Conservation (phyloP, 2,888 invertebrate species). For the Pteria penguin region DNA sequence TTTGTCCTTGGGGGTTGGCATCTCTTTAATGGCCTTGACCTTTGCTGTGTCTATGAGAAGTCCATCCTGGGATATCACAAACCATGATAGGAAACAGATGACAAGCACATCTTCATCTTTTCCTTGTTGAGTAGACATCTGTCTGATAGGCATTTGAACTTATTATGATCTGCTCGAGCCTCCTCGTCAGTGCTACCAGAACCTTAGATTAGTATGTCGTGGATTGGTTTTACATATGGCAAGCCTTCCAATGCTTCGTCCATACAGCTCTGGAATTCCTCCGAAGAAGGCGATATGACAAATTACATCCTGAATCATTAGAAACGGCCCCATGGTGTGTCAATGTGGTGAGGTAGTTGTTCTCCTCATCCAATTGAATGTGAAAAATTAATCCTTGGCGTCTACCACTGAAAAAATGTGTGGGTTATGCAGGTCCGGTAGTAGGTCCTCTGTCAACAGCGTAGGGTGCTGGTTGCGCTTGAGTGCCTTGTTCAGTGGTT, state of each 20-base stretch:
- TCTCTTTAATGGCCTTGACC: conserved; percentile 35
- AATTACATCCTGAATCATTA: conserved; percentile 47
- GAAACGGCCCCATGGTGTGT: conserved; percentile 48
- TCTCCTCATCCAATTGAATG: conserved; percentile 38
- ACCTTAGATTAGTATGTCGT: conserved; percentile 44
- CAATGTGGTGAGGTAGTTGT: conserved; percentile 43
- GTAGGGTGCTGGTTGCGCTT: conserved; percentile 36
- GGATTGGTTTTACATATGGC: conserved; percentile 28
- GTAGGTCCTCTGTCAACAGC: conserved; percentile 25
- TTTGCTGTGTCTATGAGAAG: conserved; percentile 42
- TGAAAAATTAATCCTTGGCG: conserved; percentile 43
- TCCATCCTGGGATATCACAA: conserved; percentile 34
- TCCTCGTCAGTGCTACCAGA: conserved; percentile 37
- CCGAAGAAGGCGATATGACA: conserved; percentile 41
- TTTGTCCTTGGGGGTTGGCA: conserved; percentile 42
- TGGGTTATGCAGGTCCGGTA: conserved; percentile 19
- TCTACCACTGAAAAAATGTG: conserved; percentile 23
- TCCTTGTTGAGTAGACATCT: conserved; percentile 27
- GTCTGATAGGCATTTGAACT: neutral
- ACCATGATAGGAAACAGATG: too few species aligned
- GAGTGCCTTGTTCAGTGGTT: conserved; percentile 42
- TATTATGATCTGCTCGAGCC: conserved; percentile 37
- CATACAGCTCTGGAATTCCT: conserved; percentile 46
- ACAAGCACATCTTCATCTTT: conserved; percentile 40
- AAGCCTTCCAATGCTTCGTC: conserved; percentile 37